phyloP scores from a whole-genome alignment of 2,113 vertebrate genomes.

The Urocynchramus pylzowi region DNA sequence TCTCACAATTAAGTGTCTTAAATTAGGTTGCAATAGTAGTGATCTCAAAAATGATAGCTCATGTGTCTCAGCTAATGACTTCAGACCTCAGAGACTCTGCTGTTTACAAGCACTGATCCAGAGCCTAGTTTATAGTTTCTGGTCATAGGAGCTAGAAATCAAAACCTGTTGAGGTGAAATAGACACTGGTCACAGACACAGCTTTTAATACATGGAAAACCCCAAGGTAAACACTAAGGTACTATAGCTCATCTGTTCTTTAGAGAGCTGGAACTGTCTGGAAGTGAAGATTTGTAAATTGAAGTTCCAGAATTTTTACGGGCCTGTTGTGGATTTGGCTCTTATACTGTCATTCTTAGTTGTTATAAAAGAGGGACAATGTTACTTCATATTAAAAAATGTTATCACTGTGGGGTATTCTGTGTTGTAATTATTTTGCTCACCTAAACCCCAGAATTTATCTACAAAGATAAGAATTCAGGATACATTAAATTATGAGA shows the following conservation, averaged over 20 bases:
- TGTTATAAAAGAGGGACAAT: not conserved
- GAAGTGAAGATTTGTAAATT: not conserved
- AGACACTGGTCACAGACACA: not conserved
- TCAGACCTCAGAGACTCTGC: not conserved
- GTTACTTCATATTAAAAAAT: not conserved
- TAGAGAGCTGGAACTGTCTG: not conserved
- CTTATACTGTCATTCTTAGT: not conserved
- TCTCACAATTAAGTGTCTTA: not conserved
- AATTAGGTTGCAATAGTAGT: not conserved
- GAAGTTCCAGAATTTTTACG: not conserved
- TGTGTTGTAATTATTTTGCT: not conserved
- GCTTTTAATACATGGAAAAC: not conserved
- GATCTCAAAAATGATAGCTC: not conserved
- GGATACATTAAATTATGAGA: not conserved
- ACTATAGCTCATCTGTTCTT: not conserved
- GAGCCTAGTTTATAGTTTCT: not conserved
- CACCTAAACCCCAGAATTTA: not conserved
- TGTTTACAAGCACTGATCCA: not conserved
- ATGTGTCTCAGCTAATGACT: not conserved
- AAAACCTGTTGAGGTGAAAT: not conserved
- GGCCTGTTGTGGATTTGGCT: not conserved
- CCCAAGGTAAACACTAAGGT: not conserved
- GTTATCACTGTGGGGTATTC: not conserved
- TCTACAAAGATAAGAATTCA: not conserved
- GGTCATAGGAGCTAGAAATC: not conserved